Percentiles rank a stretch among this genome's conserved stretches.
Conservation (phyloP, 2,797 vertebrate genomes). For the Tragelaphus eurycerus region DNA sequence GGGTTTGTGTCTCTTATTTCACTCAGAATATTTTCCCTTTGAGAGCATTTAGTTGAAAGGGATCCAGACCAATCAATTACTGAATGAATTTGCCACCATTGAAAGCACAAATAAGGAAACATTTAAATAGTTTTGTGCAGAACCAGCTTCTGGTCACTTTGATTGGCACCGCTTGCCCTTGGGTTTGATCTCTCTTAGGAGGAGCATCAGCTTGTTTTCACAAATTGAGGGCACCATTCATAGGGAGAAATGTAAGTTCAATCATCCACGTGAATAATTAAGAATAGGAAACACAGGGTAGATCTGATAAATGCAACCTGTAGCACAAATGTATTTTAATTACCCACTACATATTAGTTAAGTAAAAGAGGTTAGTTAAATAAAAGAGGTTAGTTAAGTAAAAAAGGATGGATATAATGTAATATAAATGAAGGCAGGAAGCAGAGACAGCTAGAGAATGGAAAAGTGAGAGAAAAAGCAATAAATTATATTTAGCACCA, state of each 20-base stretch:
- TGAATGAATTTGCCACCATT: not conserved
- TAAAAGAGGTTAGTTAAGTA: not conserved
- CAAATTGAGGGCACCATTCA: not conserved
- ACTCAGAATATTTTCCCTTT: not conserved
- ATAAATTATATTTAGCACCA: not conserved
- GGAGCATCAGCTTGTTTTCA: not conserved
- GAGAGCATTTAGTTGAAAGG: conserved; percentile 18
- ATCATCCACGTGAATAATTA: not conserved
- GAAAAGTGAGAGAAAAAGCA: not conserved
- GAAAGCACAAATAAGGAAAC: not conserved
- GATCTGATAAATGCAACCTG: not conserved
- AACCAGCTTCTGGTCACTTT: not conserved
- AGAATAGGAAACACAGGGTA: not conserved
- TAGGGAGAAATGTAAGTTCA: not conserved
- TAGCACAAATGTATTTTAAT: not conserved
- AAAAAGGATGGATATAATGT: not conserved
- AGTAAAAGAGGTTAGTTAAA: not conserved
- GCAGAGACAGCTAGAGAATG: not conserved
- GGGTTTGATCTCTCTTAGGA: not conserved
- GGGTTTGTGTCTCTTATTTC: not conserved
- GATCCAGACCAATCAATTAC: conserved; percentile 41
- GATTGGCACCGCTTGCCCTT: not conserved
- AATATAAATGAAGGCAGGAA: not conserved
- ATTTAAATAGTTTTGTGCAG: not conserved
- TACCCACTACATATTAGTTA: not conserved